Evolutionary conservation across 2,113 vertebrate species (phyloP).

Genomic region (Murina feae): DNA sequence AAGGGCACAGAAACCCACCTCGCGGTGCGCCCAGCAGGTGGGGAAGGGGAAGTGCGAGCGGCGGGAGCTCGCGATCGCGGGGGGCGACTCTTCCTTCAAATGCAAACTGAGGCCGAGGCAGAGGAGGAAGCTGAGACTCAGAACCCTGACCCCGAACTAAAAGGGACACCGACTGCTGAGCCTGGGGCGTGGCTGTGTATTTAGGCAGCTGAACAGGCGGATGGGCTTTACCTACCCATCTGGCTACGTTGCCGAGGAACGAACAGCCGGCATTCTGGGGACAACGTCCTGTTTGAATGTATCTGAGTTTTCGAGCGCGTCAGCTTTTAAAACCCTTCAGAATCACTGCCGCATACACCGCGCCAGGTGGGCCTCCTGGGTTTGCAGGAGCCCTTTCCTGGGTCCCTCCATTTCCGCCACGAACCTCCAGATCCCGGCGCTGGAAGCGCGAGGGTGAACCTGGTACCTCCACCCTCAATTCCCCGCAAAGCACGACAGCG

Average conservation of each 20-base stretch:
- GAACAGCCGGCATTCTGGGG: rapidly evolving
- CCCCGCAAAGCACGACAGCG: neutral
- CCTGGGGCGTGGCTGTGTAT: neutral
- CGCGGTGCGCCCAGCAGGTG: neutral
- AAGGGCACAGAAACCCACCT: no score
- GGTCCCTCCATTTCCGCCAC: no score
- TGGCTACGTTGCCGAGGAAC: no score
- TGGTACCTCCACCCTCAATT: rapidly evolving
- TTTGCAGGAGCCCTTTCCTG: neutral
- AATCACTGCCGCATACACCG: rapidly evolving
- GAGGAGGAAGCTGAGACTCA: neutral
- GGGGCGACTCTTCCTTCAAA: neutral
- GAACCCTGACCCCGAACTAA: neutral
- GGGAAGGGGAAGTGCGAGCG: neutral
- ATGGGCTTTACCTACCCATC: no score
- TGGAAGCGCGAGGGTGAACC: neutral
- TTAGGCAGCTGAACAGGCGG: rapidly evolving
- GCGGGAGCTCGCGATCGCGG: neutral
- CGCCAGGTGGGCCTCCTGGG: rapidly evolving
- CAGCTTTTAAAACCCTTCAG: neutral
- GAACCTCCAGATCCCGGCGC: no score
- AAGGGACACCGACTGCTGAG: neutral
- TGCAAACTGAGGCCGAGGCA: neutral
- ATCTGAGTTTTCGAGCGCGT: neutral
- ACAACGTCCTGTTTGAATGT: rapidly evolving